Conservation (phyloP, 92 coral and sea anemone genomes). For the Bergia sp. region DNA sequence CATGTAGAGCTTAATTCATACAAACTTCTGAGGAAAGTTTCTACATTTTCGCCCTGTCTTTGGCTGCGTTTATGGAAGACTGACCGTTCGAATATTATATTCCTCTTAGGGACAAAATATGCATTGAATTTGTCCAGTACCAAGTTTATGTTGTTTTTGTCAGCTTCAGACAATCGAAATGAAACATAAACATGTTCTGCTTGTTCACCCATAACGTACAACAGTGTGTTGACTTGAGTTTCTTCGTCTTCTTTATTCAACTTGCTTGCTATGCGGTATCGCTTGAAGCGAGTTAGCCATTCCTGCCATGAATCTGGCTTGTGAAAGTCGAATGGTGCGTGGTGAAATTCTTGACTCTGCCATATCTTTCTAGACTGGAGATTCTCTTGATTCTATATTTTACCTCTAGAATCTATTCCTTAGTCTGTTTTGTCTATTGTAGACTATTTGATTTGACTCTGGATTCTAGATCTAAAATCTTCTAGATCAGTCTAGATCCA, state of each 20-base stretch:
- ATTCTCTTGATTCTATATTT: not conserved
- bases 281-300: not conserved
- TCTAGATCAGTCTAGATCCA: not conserved
- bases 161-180: not conserved
- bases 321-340: not conserved
- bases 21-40: not conserved
- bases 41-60: not conserved
- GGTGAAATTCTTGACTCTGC: not conserved
- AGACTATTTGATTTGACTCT: not conserved
- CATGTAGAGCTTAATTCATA: not conserved
- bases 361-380: not conserved
- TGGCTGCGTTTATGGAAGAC: not conserved
- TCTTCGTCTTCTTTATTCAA: not conserved
- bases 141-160: not conserved
- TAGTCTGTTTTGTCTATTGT: not conserved
- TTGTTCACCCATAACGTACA: not conserved
- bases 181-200: not conserved
- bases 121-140: too few relatives aligned
- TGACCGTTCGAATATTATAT: too few relatives aligned
- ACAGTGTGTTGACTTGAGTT: not conserved
- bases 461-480: not conserved
- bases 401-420: not conserved
- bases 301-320: not conserved
- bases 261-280: not conserved
- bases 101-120: too few relatives aligned